Percentiles rank a stretch among this genome's conserved stretches.
Evolutionary conservation across 2,113 vertebrate genomes (phyloP).

Genomic region (Mola mola): DNA sequence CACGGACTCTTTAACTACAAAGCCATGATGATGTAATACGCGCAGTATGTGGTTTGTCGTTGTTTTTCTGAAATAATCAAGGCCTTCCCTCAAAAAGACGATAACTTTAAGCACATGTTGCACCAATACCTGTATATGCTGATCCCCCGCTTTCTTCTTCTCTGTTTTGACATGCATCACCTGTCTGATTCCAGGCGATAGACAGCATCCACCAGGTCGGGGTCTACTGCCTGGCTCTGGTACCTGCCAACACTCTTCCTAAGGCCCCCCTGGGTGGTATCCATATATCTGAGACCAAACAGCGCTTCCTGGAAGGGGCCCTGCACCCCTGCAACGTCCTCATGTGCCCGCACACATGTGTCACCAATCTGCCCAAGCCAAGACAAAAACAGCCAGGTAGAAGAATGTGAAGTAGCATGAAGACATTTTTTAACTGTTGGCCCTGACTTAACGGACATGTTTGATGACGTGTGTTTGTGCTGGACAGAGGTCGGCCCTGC

Average conservation of each 20-base stretch:
- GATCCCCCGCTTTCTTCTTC: too few relatives aligned
- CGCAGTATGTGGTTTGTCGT: too few relatives aligned
- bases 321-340: slow-evolving; percentile 95
- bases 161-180: neutral
- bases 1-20: too few relatives aligned
- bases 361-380: slow-evolving; percentile 95
- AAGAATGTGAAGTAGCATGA: neutral
- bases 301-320: slow-evolving; percentile 93
- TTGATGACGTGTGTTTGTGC: slow-evolving; percentile 25
- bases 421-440: neutral
- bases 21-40: too few relatives aligned
- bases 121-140: too few relatives aligned
- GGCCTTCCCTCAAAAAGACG: too few relatives aligned
- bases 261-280: slow-evolving; percentile 95
- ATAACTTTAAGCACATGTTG: too few relatives aligned
- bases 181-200: slow-evolving; percentile 83
- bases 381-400: slow-evolving; percentile 95
- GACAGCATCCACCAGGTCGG: slow-evolving; percentile 98
- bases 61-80: too few relatives aligned
- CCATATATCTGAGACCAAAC: slow-evolving; percentile 95
- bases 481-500: slow-evolving; percentile 92
- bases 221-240: slow-evolving; percentile 94
- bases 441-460: neutral
- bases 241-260: slow-evolving; percentile 96
- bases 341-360: slow-evolving; percentile 96